A percentile compares a stretch with the other conserved stretches of the same genome.
Evolutionary conservation across 2,797 vertebrate genomes (phyloP).

Genomic region (Etheostoma nigrum): DNA sequence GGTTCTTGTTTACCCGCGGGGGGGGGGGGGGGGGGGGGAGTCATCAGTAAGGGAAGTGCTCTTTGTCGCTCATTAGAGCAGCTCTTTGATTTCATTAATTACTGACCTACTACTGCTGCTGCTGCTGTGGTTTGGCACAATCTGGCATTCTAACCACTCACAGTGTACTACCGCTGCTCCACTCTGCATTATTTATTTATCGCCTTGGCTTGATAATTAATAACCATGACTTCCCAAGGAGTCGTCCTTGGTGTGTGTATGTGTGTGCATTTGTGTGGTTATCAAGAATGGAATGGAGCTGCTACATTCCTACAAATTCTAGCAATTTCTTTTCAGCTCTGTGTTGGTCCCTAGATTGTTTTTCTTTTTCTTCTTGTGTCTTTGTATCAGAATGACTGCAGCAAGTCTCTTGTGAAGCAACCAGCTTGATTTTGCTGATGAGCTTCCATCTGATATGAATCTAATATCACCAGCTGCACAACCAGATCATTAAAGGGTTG

Average conservation of each 20-base stretch:
- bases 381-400: slow-evolving; percentile 22
- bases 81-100: slow-evolving; percentile 80
- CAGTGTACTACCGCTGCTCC: slow-evolving; percentile 43
- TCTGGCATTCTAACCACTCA: slow-evolving; percentile 64
- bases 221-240: slow-evolving; percentile 65
- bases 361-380: background rate
- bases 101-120: slow-evolving; percentile 70
- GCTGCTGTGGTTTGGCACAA: slow-evolving; percentile 58
- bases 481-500: slow-evolving; percentile 36
- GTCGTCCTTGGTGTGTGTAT: slow-evolving; percentile 21
- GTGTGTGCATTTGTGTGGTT: slow-evolving; percentile 5
- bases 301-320: background rate
- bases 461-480: slow-evolving; percentile 51
- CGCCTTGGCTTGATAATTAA: slow-evolving; percentile 66
- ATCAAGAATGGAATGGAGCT: slow-evolving; percentile 21
- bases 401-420: slow-evolving; percentile 30
- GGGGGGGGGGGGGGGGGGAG: slow-evolving; percentile 26
- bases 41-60: slow-evolving; percentile 57
- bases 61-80: slow-evolving; percentile 74
- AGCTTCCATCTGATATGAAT: slow-evolving; percentile 57
- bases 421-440: slow-evolving; percentile 45
- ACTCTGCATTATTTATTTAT: slow-evolving; percentile 75
- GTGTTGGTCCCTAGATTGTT: background rate
- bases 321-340: background rate
- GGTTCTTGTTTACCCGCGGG: slow-evolving; percentile 53